phyloP scores from a whole-genome alignment of 2,113 vertebrate species.

The Osmerus mordax region DNA sequence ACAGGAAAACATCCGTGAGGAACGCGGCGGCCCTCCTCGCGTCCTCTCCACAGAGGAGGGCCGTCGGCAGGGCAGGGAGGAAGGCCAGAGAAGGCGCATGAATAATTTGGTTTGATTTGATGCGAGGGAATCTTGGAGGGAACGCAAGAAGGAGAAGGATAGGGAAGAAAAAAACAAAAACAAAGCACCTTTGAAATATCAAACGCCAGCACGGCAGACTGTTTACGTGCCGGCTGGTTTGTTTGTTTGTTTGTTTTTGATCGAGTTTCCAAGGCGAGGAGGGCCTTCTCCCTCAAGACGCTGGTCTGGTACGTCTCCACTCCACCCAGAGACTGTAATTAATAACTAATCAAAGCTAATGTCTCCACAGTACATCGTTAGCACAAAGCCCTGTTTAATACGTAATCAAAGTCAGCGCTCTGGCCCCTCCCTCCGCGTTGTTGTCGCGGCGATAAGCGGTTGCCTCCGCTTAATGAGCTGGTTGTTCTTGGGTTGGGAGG shows the following conservation, averaged over 20 bases:
- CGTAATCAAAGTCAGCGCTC: conserved; percentile 76
- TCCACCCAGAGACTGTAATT: conserved; percentile 76
- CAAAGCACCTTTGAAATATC: conserved; percentile 54
- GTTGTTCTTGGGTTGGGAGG: conserved; percentile 61
- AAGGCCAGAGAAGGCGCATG: conserved; percentile 58
- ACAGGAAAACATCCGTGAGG: conserved; percentile 65
- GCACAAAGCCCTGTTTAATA: conserved; percentile 79
- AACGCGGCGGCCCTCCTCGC: conserved; percentile 61
- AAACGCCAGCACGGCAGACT: conserved; percentile 70
- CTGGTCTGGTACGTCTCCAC: conserved; percentile 49
- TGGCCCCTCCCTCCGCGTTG: conserved; percentile 69
- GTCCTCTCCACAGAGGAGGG: conserved; percentile 69
- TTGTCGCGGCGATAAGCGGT: conserved; percentile 70
- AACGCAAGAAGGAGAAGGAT: conserved; percentile 68
- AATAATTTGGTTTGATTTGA: conserved; percentile 76
- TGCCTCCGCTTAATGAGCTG: conserved; percentile 68
- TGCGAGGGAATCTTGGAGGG: conserved; percentile 68
- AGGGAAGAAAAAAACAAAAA: no score
- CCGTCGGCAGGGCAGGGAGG: conserved; percentile 64
- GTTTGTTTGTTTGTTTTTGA: conserved; percentile 71
- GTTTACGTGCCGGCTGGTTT: conserved; percentile 60
- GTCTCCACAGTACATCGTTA: conserved; percentile 71
- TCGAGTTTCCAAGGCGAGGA: conserved; percentile 58
- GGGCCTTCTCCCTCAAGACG: conserved; percentile 67
- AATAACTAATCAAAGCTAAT: conserved; percentile 83